Percentiles rank a stretch among this genome's conserved stretches.
Evolutionary conservation across 2,888 invertebrate genomes (phyloP).

Genomic region (Platynereis dumerilii): DNA sequence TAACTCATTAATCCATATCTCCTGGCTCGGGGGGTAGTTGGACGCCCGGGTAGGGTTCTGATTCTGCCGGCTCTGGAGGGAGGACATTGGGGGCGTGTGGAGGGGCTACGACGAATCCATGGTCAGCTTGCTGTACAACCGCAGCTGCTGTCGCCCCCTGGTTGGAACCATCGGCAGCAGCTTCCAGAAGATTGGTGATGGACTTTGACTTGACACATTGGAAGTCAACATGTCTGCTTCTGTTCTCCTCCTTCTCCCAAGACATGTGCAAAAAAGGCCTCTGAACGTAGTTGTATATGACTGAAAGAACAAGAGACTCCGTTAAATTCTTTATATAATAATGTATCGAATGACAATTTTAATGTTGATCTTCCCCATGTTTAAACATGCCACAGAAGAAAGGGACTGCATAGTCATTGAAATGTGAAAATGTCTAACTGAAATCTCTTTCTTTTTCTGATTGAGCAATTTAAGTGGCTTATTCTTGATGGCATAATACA

Average conservation of each 20-base stretch:
- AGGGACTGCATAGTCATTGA: not conserved
- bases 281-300: constrained; percentile 99
- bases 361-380: not conserved
- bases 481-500: too few relatives aligned
- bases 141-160: constrained; percentile 3
- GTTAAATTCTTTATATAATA: too few relatives aligned
- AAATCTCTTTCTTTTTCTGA: too few relatives aligned
- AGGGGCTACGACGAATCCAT: constrained; percentile 43
- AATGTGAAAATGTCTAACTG: too few relatives aligned
- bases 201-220: constrained; percentile 98
- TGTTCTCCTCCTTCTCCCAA: constrained; percentile 99
- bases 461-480: too few relatives aligned
- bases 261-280: constrained; percentile 98
- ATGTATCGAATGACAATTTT: not conserved
- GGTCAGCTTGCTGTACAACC: constrained; percentile 55
- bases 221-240: constrained; percentile 98
- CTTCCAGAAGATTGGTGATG: constrained; percentile 89
- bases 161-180: constrained; percentile 80
- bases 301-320: constrained; percentile 64
- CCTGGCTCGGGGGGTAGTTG: constrained; percentile 47
- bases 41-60: constrained; percentile 56
- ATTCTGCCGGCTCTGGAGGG: constrained; percentile 62
- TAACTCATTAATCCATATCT: constrained; percentile 9
- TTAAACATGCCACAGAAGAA: not conserved
- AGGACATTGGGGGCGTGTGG: constrained; percentile 61